phyloP scores from a whole-genome alignment of 1,140 invertebrate genomes.

The Aphis craccivora region DNA sequence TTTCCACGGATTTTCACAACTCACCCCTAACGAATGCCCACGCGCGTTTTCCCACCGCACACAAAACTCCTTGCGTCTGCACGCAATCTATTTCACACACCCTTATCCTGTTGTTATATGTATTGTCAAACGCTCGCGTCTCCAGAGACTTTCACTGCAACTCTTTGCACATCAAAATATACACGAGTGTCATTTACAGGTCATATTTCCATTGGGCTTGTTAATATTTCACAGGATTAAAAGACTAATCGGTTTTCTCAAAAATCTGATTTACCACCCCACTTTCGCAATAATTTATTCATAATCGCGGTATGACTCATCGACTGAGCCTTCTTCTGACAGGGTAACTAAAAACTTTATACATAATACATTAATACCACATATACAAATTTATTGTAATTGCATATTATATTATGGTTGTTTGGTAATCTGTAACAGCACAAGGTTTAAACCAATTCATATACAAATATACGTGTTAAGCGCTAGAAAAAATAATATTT shows the following conservation, averaged over 20 bases:
- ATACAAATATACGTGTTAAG: not conserved
- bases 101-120: conserved; percentile 18
- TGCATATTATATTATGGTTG: not conserved
- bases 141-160: conserved; percentile 15
- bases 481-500: not conserved
- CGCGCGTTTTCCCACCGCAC: not conserved
- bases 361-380: not conserved
- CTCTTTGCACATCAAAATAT: not conserved
- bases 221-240: conserved; percentile 38
- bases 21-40: not conserved
- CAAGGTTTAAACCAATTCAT: not conserved
- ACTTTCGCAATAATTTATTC: conserved; percentile 22
- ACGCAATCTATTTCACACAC: not conserved
- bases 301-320: conserved; percentile 20
- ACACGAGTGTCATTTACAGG: conserved; percentile 36
- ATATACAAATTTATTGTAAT: not conserved
- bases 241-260: conserved; percentile 19
- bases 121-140: not conserved
- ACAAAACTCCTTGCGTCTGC: not conserved
- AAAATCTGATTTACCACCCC: conserved; percentile 34
- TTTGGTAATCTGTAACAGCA: not conserved
- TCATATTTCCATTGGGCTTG: conserved; percentile 13
- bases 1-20: not conserved
- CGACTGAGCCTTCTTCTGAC: not conserved
- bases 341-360: not conserved